Base-by-base conservation (phyloP, 2,888 invertebrate species). In the Hydrotaea cyrtoneurina region DNA sequence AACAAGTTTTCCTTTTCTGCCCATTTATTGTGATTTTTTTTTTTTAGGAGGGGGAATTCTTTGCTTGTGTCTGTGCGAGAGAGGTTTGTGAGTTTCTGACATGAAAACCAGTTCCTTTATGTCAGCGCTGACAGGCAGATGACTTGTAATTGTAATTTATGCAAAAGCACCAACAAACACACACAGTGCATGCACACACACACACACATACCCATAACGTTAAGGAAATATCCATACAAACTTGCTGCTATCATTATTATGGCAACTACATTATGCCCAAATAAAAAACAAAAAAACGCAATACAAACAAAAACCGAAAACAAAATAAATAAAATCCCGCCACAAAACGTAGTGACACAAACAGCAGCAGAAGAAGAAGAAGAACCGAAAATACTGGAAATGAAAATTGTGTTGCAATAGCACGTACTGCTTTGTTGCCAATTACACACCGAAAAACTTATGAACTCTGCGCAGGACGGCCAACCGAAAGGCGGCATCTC, bases 101-200 rank as follows among this genome's bases (percentile, higher is more conserved):
- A 50, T 57, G n/a, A 55, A 77, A 82, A 85, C 84, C 78, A 69
- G 84, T 81, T 85, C 72, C 59, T 82, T 81, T 77, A 74, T 85
- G 76, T 81, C 80, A 81, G 76, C 23, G 84, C 76, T 85, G 84
- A 85, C 81, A 85, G 81, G 76, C 81, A 84, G 81, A 84, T 84
- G 78, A 79, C 81, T 84, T 31, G 81, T 62, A 85, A 81, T 79
- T 82, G 79, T 79, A 82, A 81, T 85, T 85, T 85, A 85, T 85
- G 81, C 84, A 85, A 81, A 80, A 78, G 69, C 73, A 72, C 55
- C 19, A 39, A 59, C 11, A 43, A 15, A 50, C 31, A 31, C 31
- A 31, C 15, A 66, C 66, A n/a, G n/a, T n/a, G n/a, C n/a, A n/a
- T n/a, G n/a, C n/a, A n/a, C 17, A 59, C 11, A 46, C 21, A 74